A percentile compares a stretch with the other conserved stretches of the same genome.
Conservation (phyloP, 1,140 invertebrate genomes). For the Bombus affinis region DNA sequence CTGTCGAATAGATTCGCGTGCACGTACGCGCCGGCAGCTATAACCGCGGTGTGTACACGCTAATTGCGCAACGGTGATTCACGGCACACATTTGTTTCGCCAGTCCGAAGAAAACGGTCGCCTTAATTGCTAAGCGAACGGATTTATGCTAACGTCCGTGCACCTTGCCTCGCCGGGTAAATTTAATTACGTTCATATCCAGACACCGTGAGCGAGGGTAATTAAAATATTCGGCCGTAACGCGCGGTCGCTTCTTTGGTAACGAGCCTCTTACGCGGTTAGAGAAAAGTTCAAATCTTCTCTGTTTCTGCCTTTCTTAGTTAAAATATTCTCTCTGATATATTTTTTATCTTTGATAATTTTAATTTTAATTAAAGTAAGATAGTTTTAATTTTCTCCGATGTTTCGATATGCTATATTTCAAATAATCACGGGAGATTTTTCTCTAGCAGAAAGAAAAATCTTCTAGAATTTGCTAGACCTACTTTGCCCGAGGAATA, state of each 20-base stretch:
- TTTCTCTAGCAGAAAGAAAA: neutral
- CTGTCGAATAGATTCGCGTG: constrained; percentile 16
- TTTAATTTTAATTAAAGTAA: too few species aligned
- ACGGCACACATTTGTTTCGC: constrained; percentile 48
- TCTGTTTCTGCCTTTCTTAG: neutral
- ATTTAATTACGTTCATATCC: constrained; percentile 64
- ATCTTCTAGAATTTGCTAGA: neutral
- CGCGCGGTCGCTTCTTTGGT: constrained; percentile 21
- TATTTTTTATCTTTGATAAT: neutral
- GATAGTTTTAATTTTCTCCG: too few species aligned
- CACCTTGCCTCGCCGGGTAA: constrained; percentile 39
- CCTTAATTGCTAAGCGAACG: constrained; percentile 65
- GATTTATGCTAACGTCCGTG: constrained; percentile 61
- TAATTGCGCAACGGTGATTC: constrained; percentile 61
- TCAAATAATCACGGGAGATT: neutral
- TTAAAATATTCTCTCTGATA: neutral
- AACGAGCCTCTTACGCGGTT: neutral
- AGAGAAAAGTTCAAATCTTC: neutral
- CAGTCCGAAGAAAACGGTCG: constrained; percentile 54
- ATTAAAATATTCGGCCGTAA: constrained; percentile 66
- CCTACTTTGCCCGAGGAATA: constrained; percentile 4
- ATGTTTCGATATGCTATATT: neutral
- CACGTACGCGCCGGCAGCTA: neutral
- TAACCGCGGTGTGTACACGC: constrained; percentile 20
- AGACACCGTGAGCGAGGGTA: constrained; percentile 46